Evolutionary conservation across 2,113 vertebrate genomes (phyloP).

Genomic region (Myotis davidii): DNA sequence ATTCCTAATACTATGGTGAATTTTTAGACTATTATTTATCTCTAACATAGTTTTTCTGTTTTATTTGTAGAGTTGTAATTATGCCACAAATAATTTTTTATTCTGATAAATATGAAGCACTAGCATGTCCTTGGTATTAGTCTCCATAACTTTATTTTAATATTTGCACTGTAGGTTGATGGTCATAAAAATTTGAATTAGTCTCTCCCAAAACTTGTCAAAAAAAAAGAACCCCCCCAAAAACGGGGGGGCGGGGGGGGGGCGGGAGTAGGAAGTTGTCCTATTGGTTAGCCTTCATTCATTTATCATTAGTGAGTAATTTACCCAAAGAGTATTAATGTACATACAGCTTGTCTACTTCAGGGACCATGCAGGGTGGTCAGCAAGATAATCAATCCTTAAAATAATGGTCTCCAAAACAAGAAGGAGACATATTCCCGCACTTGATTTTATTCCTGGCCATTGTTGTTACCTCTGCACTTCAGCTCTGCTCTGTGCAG

Average conservation of each 20-base stretch:
- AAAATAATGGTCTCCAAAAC: neutral
- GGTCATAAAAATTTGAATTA: neutral
- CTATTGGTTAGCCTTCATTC: neutral
- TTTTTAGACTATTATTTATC: conserved; percentile 2
- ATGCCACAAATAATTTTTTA: neutral
- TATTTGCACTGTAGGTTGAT: neutral
- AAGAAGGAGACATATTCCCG: neutral
- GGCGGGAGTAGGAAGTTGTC: too few relatives aligned
- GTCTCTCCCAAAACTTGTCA: conserved; percentile 26
- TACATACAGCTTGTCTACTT: neutral
- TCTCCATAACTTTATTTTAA: conserved; percentile 17
- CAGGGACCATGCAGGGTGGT: neutral
- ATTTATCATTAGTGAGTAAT: neutral
- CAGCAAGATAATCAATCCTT: neutral
- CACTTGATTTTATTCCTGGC: neutral
- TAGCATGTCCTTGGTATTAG: neutral
- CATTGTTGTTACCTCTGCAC: neutral
- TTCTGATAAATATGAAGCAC: conserved; percentile 14
- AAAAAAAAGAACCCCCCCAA: neutral
- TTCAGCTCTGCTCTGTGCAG: neutral
- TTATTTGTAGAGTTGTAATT: conserved; percentile 22
- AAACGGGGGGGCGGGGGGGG: too few relatives aligned
- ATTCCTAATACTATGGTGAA: neutral
- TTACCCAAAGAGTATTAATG: neutral
- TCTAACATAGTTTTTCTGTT: neutral